Evolutionary conservation across 2,113 vertebrate species (phyloP).

Genomic region (Tetrao urogallus): DNA sequence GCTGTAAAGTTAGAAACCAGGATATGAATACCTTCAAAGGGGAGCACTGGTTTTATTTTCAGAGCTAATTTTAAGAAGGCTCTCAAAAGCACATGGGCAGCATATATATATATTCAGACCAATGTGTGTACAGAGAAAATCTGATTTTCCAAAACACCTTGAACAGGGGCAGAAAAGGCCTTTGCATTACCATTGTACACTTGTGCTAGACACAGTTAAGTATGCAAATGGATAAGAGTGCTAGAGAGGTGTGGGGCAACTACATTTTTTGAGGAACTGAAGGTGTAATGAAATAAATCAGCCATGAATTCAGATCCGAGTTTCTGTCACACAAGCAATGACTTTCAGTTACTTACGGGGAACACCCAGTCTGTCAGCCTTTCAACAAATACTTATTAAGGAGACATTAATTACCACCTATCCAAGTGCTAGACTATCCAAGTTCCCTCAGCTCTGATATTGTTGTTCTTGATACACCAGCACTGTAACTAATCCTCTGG

Average conservation of each 20-base stretch:
- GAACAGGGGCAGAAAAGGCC: neutral
- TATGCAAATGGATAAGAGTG: neutral
- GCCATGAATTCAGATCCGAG: neutral
- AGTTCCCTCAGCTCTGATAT: neutral
- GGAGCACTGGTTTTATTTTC: neutral
- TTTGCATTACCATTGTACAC: neutral
- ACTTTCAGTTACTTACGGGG: conserved; percentile 28
- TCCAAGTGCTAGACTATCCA: conserved; percentile 16
- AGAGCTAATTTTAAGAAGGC: neutral
- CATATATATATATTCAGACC: neutral
- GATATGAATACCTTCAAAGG: neutral
- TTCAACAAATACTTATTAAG: conserved; percentile 59
- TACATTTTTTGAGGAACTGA: neutral
- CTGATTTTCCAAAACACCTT: neutral
- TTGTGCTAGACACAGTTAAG: neutral
- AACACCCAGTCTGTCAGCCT: conserved; percentile 47
- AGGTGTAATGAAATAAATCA: neutral
- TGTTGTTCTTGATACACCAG: conserved; percentile 43
- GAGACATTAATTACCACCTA: conserved; percentile 35
- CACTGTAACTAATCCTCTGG: conserved; percentile 32
- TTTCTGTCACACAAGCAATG: conserved; percentile 41
- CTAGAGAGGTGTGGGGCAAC: neutral
- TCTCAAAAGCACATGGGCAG: neutral
- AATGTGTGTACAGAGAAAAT: neutral
- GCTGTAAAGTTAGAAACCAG: neutral